Evolutionary conservation across 2,888 invertebrate genomes (phyloP), one percentile per base, ranked within the genome.

Genomic region (Geophilus truncorum): DNA sequence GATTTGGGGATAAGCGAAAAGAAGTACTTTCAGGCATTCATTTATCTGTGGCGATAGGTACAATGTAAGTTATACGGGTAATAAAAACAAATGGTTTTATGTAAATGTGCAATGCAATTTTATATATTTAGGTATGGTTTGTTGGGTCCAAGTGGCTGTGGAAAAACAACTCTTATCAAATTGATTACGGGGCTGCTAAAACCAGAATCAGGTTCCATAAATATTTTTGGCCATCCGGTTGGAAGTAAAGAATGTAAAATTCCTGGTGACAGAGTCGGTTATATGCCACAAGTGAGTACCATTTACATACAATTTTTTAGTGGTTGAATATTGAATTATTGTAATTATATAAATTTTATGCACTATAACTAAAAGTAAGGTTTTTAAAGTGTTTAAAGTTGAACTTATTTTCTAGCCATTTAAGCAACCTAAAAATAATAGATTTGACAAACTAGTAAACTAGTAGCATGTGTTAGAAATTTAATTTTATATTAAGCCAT

Each of bases 51-150:
- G 93, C 93, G 84, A 95, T 95, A 88, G 97, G 96, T 85, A 94
- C 95, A 83, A 97, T 97, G 96, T 96, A 88, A 95, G 95, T 92
- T n/a, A n/a, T n/a, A n/a, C n/a, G n/a, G n/a, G n/a, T n/a, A n/a
- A 77, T 30, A 75, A 51, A 23, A 80, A 18, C 15, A 36, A 79
- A 10, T 80, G 25, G 25, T 80, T 81, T 81, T 77, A 9, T 51
- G 6, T 51, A 51, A 51, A 51, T 51, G 6, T n/a, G 4, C 15
- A 9, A 4, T 51, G 6, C 6, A 9, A 9, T 51, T n/a, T 51
- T n/a, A 51, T 21, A 57, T 62, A 80, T 70, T 10, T 89, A 97
- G 97, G 88, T 97, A 97, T 87, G 97, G 97, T 81, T 90, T 97
- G 10, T 89, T 97, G 28, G 97, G 97, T 25, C 96, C 97, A 7